phyloP scores from a whole-genome alignment of 1,140 invertebrate species.

The Triops cancriformis region DNA sequence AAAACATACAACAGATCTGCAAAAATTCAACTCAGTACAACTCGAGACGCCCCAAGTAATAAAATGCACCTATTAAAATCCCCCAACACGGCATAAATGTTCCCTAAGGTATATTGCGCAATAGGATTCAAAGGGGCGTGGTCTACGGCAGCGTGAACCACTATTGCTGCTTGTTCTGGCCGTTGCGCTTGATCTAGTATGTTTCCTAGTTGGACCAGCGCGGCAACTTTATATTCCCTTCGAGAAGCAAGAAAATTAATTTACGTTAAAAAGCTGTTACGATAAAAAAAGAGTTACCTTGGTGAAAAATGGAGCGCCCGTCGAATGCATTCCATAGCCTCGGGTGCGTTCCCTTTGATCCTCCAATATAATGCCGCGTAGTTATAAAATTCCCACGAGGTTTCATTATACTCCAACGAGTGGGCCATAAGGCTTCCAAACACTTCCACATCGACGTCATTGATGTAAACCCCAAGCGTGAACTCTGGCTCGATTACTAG shows the following conservation, averaged over 20 bases:
- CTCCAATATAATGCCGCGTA: slow-evolving; percentile 78
- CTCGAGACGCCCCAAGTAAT: slow-evolving; percentile 24
- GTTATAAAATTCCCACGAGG: slow-evolving; percentile 76
- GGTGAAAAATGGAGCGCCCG: slow-evolving; percentile 68
- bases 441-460: slow-evolving; percentile 51
- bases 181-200: slow-evolving; percentile 64
- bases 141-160: slow-evolving; percentile 69
- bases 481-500: slow-evolving; percentile 55
- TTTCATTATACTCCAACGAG: slow-evolving; percentile 56
- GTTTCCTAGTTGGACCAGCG: slow-evolving; percentile 69
- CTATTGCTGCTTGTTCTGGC: slow-evolving; percentile 65
- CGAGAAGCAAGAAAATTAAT: slow-evolving; percentile 32
- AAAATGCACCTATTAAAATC: slow-evolving; percentile 48
- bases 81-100: slow-evolving; percentile 59
- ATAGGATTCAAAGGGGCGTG: slow-evolving; percentile 60
- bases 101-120: slow-evolving; percentile 68
- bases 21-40: slow-evolving; percentile 19
- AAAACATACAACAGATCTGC: slow-evolving; percentile 49
- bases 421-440: slow-evolving; percentile 58
- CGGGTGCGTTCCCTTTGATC: slow-evolving; percentile 62
- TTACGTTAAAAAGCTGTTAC: background rate
- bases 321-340: slow-evolving; percentile 71
- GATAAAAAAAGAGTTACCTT: slow-evolving; percentile 45
- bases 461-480: slow-evolving; percentile 52
- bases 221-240: slow-evolving; percentile 65